These are phyloP conservation scores for Syngnathus acus DNA, from an alignment of 2,797 vertebrate species.

Conservation along the genomic window DNA sequence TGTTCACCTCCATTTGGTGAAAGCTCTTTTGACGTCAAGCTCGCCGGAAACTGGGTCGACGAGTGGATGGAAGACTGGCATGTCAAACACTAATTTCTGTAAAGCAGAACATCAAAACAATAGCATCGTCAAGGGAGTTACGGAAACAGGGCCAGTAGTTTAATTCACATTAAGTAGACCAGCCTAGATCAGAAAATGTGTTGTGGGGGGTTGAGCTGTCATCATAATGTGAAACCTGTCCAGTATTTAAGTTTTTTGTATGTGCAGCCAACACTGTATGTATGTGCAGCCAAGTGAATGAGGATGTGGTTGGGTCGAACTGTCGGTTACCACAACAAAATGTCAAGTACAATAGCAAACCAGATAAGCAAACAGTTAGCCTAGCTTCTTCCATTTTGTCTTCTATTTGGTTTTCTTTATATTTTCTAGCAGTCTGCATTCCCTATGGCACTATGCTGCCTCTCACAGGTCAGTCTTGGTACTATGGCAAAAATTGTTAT, in stretches of 20 bases:
- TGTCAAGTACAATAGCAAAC: not conserved
- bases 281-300: too few relatives aligned
- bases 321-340: not conserved
- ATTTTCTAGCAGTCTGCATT: not conserved
- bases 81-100: conserved; percentile 92
- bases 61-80: conserved; percentile 92
- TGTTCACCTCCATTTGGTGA: conserved; percentile 92
- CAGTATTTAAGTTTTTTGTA: too few relatives aligned
- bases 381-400: not conserved
- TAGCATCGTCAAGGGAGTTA: not conserved
- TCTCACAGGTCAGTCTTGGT: not conserved
- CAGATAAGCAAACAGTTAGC: not conserved
- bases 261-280: too few relatives aligned
- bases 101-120: conserved; percentile 12
- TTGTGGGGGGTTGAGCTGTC: too few relatives aligned
- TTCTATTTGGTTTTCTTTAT: not conserved
- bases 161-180: not conserved
- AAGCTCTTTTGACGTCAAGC: conserved; percentile 93
- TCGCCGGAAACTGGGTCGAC: conserved; percentile 93
- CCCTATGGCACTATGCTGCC: not conserved
- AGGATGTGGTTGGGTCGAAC: too few relatives aligned
- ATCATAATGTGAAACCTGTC: too few relatives aligned
- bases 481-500: not conserved
- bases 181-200: not conserved
- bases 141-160: not conserved